Evolutionary conservation across 1,140 invertebrate species (phyloP), one percentile per base, ranked within the genome.

Genomic region (Pseudomyrmex cubaensis): DNA sequence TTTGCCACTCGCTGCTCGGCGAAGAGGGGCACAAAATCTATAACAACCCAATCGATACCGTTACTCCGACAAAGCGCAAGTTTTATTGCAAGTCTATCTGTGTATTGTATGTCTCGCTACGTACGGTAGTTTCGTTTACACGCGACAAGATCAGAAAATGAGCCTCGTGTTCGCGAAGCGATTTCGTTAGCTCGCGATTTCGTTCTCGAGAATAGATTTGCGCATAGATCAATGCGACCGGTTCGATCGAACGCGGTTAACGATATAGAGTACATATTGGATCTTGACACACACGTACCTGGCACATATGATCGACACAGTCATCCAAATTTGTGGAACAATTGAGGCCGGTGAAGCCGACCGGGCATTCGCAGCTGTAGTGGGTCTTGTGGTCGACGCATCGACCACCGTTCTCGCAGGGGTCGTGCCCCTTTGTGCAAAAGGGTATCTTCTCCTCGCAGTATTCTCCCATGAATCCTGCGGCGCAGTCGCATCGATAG

Each of bases 381-480:
- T 98, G 97, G 89, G 97, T 98, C 89, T 95, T 95, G 94, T 98
- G 97, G 94, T 98, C 97, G 69, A 97, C 95, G 93, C 99, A 99
- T 75, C 96, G 96, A 52, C 97, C 98, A 8, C 98, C 98, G 94
- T 99, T 99, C 86, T 97, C 96, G 93, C 98, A 99, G 44, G 98
- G 98, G 95, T 99, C 98, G 90, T 98, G 97, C 64, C 94, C 90
- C 88, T 97, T 97, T 88, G 96, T 96, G 95, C 98, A 99, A 95
- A 98, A 99, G 87, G 97, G 97, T 83, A 99, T 98, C 95, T 99
- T 98, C 90, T 96, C 97, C 92, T 99, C 97, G 95, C 98, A 99
- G 93, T 96, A 98, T 92, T 98, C 96, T 96, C 98, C 98, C 94
- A 96, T 97, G 94, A 96, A 98, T 77, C 98, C 98, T 17, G 97